Evolutionary conservation across 2,113 vertebrate species (phyloP), one percentile per base, ranked within the genome.

Genomic region (Sardina pilchardus): DNA sequence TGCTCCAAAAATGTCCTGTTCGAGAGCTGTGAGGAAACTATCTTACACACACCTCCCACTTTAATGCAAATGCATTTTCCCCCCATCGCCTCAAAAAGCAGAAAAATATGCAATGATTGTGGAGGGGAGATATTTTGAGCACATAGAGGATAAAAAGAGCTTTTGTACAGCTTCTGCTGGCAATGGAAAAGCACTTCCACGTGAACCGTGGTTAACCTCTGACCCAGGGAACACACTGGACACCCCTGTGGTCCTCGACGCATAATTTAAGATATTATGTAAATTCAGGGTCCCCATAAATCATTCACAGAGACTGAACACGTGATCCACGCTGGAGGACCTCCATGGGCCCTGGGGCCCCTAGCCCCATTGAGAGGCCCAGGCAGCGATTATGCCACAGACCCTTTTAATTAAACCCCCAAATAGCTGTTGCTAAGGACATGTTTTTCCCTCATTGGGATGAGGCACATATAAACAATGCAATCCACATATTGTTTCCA

Each of bases 381-480:
- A 78, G 71, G 34, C 71, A 36, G 71, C 16, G 71, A 34, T 78
- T 78, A 16, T 10, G 4, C 14, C 71, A 78, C 71, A 78, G 71
- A 16, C 71, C 71, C 71, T 78, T 78, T 78, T 34, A 78, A 78
- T 39, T 78, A 78, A 34, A 34, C 10, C 71, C 16, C 71, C 30
- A 78, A 78, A 78, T 78, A 78, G 71, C 71, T 78, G 71, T 78
- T 78, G 71, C 71, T 78, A 78, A 78, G 71, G 71, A 78, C 12
- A 36, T 78, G 71, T 78, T 78, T 78, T 78, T 78, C 71, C 71
- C 17, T 36, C 12, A 34, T 36, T 30, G 30, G 71, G 71, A 78
- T 78, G 30, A 78, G 71, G 30, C 34, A 36, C 71, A 78, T 34
- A 16, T 78, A 78, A 78, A 78, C 71, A 78, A 78, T 36, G 34